These are phyloP conservation scores for Hyperopisus bebe DNA, from an alignment of 2,113 vertebrate species.

Conservation along the genomic window DNA sequence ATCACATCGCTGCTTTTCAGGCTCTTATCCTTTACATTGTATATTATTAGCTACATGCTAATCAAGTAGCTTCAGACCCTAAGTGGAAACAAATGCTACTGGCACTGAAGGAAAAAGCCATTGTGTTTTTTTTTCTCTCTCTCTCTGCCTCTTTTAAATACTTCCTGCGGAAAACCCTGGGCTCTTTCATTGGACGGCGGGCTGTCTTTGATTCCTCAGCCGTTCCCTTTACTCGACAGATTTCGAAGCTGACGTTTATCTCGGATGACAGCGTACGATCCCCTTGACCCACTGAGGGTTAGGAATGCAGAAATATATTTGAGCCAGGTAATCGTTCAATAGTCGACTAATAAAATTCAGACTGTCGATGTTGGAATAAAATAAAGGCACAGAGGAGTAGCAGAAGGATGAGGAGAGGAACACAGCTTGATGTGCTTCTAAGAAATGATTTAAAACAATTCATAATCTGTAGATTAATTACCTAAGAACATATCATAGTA, in stretches of 20 bases:
- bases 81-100: slow-evolving; percentile 47
- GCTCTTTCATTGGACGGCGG: slow-evolving; percentile 31
- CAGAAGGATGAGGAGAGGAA: neutral
- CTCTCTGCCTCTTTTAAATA: slow-evolving; percentile 50
- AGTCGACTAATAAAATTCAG: neutral
- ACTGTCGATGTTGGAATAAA: neutral
- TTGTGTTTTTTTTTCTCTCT: slow-evolving; percentile 39
- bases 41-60: slow-evolving; percentile 31
- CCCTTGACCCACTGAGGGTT: neutral
- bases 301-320: neutral
- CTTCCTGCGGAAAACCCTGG: slow-evolving; percentile 63
- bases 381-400: neutral
- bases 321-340: neutral
- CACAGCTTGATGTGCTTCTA: neutral
- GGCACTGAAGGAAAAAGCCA: slow-evolving; percentile 42
- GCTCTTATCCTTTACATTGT: neutral
- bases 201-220: slow-evolving; percentile 41
- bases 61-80: slow-evolving; percentile 22
- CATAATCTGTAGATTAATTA: neutral
- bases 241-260: slow-evolving; percentile 3
- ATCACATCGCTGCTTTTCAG: neutral
- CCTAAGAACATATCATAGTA: neutral
- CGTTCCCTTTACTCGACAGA: slow-evolving; percentile 16
- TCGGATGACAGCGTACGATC: neutral
- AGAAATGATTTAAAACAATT: neutral